Conservation (phyloP, 2,888 invertebrate species). For the Protophormia terraenovae region DNA sequence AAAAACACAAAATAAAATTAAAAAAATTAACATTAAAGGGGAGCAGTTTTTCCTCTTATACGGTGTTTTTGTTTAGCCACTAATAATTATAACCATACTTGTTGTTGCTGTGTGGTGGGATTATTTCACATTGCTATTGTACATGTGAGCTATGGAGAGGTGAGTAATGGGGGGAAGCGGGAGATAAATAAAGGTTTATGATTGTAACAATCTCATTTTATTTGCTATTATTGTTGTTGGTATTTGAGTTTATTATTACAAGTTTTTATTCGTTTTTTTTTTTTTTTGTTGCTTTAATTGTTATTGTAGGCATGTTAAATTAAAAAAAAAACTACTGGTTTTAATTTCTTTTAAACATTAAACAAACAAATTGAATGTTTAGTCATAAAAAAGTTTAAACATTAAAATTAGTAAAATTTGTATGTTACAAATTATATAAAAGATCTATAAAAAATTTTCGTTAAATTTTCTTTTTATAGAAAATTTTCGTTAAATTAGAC, state of each 20-base stretch:
- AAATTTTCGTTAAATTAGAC: too few species aligned
- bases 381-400: not conserved
- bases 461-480: too few species aligned
- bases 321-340: constrained; percentile 14
- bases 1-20: not conserved
- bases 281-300: not conserved
- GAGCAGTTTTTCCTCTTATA: not conserved
- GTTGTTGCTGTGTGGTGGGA: not conserved
- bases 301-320: constrained; percentile 6
- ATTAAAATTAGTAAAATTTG: not conserved
- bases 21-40: not conserved
- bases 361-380: not conserved
- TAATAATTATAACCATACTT: constrained; percentile 22
- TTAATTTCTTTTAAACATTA: not conserved
- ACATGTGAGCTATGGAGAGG: not conserved
- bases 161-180: not conserved
- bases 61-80: constrained; percentile 18
- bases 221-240: not conserved
- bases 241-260: not conserved
- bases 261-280: not conserved
- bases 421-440: not conserved
- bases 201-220: not conserved
- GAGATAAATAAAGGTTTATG: not conserved
- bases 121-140: not conserved
- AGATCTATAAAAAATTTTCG: not conserved